Base-by-base conservation (phyloP, 1,140 invertebrate genomes). In the Euglossa dilemma region DNA sequence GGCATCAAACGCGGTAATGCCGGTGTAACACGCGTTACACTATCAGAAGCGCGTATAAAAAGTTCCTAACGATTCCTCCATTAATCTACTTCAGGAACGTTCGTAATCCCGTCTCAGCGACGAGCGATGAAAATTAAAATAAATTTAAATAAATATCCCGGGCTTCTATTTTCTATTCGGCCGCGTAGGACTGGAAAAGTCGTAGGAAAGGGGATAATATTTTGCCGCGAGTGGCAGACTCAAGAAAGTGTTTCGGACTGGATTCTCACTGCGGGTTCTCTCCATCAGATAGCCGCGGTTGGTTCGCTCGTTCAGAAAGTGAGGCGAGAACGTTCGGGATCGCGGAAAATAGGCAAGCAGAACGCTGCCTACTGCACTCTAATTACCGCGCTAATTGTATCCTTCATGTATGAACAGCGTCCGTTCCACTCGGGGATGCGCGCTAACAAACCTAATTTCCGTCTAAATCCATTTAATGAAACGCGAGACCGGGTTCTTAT, bases 401-500 rank as follows among this genome's bases (percentile, higher is more conserved):
- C 85, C 84, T 86, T 79, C 76, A 84, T 86, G 86, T 86, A 84
- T 86, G 81, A 87, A 83, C 86, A 64, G 86, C 47, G 80, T 79
- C 63, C 82, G 78, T 87, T 88, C 82, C 86, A 81, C 86, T 75
- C 80, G 36, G 57, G 23, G 77, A 67, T 74, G 59, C 73, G 57
- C 83, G 47, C 78, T 87, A 88, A 88, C 78, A 82, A 88, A 87
- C 69, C 86, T 84, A 87, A 87, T 87, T 88, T 88, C 82, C 82
- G 87, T 36, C 59, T 71, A 81, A 87, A 71, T 59, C 57, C 73
- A 80, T 54, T 87, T 84, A 87, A 69, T 80, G 57, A 73, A 81
- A 87, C 77, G 52, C 71, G 69, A 74, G 66, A 72, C 50, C 70
- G 61, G 6, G 69, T 66, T 70, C 50, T 80, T 84, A 87, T 87